These are phyloP conservation scores for Parus major DNA, from an alignment of 2,113 vertebrate genomes.

Conservation along the genomic window DNA sequence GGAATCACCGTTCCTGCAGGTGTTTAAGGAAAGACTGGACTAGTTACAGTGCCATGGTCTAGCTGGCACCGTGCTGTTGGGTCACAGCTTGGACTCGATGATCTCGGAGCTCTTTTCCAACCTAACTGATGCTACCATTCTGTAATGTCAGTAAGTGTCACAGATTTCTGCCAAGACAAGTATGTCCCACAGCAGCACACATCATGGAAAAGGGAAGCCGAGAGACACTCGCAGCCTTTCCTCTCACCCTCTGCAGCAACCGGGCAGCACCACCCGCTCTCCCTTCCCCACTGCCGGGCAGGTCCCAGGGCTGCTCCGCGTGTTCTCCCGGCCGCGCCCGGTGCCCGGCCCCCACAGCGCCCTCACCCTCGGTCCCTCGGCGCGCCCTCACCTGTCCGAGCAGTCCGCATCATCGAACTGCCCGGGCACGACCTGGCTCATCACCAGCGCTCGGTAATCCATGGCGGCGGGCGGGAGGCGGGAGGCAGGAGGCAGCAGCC, in stretches of 20 bases:
- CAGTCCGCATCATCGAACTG: constrained; percentile 79
- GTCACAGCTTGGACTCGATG: background rate
- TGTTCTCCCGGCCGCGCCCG: background rate
- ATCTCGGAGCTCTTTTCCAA: background rate
- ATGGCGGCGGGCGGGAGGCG: background rate
- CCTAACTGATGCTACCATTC: too few relatives aligned
- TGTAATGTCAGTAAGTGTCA: fast-evolving
- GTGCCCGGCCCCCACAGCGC: background rate
- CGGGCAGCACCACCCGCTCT: background rate
- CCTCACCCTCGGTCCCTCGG: too few relatives aligned
- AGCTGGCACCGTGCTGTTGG: too few relatives aligned
- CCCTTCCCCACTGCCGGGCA: background rate
- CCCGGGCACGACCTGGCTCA: constrained; percentile 70
- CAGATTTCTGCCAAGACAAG: background rate
- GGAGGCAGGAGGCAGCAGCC: background rate
- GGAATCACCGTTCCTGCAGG: background rate
- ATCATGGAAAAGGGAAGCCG: fast-evolving
- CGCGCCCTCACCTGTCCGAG: constrained; percentile 60
- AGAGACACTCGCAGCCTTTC: background rate
- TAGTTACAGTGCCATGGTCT: background rate
- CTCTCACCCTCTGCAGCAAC: fast-evolving
- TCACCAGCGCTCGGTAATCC: constrained; percentile 65
- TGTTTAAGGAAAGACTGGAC: background rate
- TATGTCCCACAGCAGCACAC: background rate
- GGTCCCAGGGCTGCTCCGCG: background rate